A percentile compares a stretch with the other conserved stretches of the same genome.
Evolutionary conservation across 2,888 invertebrate species (phyloP).

Genomic region (Lasioglossum zephyrum): DNA sequence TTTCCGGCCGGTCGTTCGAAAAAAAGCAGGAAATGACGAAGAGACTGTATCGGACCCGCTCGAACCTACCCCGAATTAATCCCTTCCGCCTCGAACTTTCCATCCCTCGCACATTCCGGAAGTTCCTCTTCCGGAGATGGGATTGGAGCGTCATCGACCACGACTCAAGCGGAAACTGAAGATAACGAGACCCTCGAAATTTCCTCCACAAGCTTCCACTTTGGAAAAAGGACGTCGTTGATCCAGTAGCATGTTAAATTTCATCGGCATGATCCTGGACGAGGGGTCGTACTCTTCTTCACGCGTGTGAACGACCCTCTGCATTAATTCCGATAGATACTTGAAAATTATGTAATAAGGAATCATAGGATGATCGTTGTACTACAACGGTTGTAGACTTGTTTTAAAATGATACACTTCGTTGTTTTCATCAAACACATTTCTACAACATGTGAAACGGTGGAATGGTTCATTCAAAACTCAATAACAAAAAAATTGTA

Average conservation of each 20-base stretch:
- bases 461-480: too few relatives aligned
- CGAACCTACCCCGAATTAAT: conserved; percentile 36
- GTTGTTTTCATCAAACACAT: too few relatives aligned
- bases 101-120: background rate
- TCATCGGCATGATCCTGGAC: background rate
- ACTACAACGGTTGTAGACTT: too few relatives aligned
- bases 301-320: background rate
- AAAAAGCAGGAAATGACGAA: conserved; percentile 31
- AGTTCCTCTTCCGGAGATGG: background rate
- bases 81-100: conserved; percentile 40
- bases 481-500: too few relatives aligned
- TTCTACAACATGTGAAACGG: too few relatives aligned
- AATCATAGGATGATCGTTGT: too few relatives aligned
- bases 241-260: background rate
- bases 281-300: background rate
- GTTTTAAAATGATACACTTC: too few relatives aligned
- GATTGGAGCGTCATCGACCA: background rate
- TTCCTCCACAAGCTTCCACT: background rate
- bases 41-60: conserved; percentile 25
- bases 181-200: conserved; percentile 7
- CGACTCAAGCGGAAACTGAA: background rate
- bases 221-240: background rate
- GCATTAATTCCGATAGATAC: background rate
- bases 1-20: conserved; percentile 51
- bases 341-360: background rate